Base-by-base conservation (phyloP, 1,140 invertebrate species). In the Polypedilum pembai region DNA sequence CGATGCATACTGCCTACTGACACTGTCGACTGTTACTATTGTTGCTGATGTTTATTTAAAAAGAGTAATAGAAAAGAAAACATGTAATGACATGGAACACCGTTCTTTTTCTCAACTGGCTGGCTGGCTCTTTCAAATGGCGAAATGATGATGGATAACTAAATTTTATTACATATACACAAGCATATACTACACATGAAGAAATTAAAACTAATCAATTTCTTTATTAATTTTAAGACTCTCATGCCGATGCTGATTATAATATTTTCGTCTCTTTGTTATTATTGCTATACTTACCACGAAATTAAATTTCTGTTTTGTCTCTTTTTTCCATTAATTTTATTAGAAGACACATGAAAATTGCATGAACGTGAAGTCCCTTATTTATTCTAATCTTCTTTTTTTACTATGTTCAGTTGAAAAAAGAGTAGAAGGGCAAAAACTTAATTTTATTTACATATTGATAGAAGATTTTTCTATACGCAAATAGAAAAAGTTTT, bases 1-100 rank as follows among this genome's bases (percentile, higher is more conserved):
- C 45, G 45, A 56, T 56, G n/a, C 45, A 56, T 56, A 56, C 45
- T 56, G 45, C 45, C 45, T 56, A 56, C 45, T 56, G 45, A 56
- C 45, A 56, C 45, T 56, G 45, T 56, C 45, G 45, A 56, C 45
- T 56, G 45, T 15, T 56, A n/a, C 45, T 56, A 56, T n/a, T 56
- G 45, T 56, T 56, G 45, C 45, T 56, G 45, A 56, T 56, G 45
- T n/a, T 56, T 56, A 56, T 56, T 56, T 56, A 56, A 69, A 45
- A 45, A 45, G 15, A 45, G 41, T 12, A 45, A 45, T 45, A 45
- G 15, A 45, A 45, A 45, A 45, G 45, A 56, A 56, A 56, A 56
- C 45, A 15, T 56, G 12, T 33, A 33, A 33, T 33, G 24, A 33
- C 24, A 4, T 45, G 15, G 15, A 45, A 56, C 12, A 56, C 12